Base-by-base conservation (phyloP, 2,113 vertebrate genomes). In the Sebastes schlegelii region DNA sequence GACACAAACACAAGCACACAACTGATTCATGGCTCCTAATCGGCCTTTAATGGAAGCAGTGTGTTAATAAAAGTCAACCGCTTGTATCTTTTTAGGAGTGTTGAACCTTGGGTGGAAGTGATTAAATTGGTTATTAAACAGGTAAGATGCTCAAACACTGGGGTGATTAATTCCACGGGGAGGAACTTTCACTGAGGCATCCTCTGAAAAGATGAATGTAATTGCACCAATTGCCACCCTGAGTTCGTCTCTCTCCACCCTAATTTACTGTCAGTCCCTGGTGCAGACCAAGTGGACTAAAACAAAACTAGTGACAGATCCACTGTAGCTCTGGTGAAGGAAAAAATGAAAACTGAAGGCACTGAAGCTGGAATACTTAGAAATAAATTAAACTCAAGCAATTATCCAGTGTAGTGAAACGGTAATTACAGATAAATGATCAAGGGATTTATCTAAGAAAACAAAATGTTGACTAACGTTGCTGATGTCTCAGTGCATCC, bases 101-200 rank as follows among this genome's bases (percentile, higher is more conserved):
- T 82, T 93, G 92, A 93, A 93, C 79, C 88, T 84, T 83, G 43
- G 69, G 80, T 88, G 76, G 89, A 93, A 86, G 88, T 84, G 83
- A 94, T 93, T 92, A 89, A 87, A 91, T 82, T 92, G 91, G 81
- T 92, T 94, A 93, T 93, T 93, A 94, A 95, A 93, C 80, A 93
- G 88, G 92, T 94, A 85, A 91, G 86, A 91, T 78, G 87, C 80
- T 88, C 85, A 86, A 89, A 87, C 60, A 54, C 67, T 65, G 57
- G 58, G 40, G 79, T 84, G 82, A 93, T 90, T 92, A 88, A 92
- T 92, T 89, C 89, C 80, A 12, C 51, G 65, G 57, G 66, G 80
- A 88, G 72, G 75, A 45, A 79, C 68, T 90, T 89, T 89, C 79
- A 58, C 79, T 21, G 70, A 69, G 63, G 57, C 82, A 58, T 75